phyloP scores from a whole-genome alignment of 2,888 invertebrate genomes.

The Orgyia antiqua region DNA sequence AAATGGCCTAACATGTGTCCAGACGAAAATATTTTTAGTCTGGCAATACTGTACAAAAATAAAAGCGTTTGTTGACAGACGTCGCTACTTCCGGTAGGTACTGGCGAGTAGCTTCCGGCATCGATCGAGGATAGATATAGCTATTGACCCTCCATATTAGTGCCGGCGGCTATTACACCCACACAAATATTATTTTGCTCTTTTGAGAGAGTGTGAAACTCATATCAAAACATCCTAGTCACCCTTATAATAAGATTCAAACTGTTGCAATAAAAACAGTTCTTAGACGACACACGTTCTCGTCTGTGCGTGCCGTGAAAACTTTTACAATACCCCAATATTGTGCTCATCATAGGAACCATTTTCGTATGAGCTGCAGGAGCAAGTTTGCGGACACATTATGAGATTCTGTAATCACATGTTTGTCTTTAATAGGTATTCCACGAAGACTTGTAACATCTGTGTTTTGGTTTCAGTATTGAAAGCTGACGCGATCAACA shows the following conservation, averaged over 20 bases:
- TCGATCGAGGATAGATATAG: slow-evolving; percentile 53
- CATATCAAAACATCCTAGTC: slow-evolving; percentile 23
- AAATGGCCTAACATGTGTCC: too few relatives aligned
- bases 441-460: slow-evolving; percentile 24
- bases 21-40: too few relatives aligned
- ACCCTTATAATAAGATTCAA: slow-evolving; percentile 18
- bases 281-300: slow-evolving; percentile 16
- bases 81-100: slow-evolving; percentile 43
- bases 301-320: slow-evolving; percentile 12
- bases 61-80: slow-evolving; percentile 31
- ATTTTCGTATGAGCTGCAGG: slow-evolving; percentile 22
- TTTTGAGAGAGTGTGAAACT: slow-evolving; percentile 22
- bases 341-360: slow-evolving; percentile 19
- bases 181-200: slow-evolving; percentile 34
- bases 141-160: slow-evolving; percentile 57
- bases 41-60: too few relatives aligned
- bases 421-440: slow-evolving; percentile 11
- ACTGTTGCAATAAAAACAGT: slow-evolving; percentile 16
- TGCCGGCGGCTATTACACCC: slow-evolving; percentile 34
- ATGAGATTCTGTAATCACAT: slow-evolving; percentile 20
- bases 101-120: slow-evolving; percentile 47
- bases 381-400: slow-evolving; percentile 20
- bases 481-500: slow-evolving; percentile 18
- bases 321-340: slow-evolving; percentile 30
- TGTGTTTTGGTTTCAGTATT: slow-evolving; percentile 21